These are phyloP conservation scores for Nannobrachium achirus DNA, from an alignment of 2,113 vertebrate species.

Conservation along the genomic window DNA sequence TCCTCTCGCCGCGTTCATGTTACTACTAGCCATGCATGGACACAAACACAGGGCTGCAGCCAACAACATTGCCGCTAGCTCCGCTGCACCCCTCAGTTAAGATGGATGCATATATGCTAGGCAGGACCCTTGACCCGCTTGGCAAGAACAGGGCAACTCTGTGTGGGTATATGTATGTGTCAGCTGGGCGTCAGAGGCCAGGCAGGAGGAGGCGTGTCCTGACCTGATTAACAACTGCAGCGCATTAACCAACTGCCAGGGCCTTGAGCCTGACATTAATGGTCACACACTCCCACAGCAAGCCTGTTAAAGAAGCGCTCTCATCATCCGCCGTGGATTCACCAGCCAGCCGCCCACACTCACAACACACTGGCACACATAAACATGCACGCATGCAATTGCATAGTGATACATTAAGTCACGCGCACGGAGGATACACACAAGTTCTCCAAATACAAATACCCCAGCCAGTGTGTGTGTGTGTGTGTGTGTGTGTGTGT, in stretches of 20 bases:
- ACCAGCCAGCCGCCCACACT: constrained; percentile 2
- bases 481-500: constrained; percentile 12
- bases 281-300: constrained; percentile 35
- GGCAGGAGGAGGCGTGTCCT: constrained; percentile 27
- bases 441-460: not conserved
- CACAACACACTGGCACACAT: not conserved
- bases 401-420: too few species aligned
- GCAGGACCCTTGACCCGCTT: constrained; percentile 50
- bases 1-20: constrained; percentile 32
- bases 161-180: constrained; percentile 27
- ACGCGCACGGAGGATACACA: not conserved
- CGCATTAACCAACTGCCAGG: constrained; percentile 45
- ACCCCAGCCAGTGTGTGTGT: constrained; percentile 18
- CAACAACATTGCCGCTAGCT: constrained; percentile 32
- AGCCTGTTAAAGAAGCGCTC: constrained; percentile 19
- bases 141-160: constrained; percentile 19
- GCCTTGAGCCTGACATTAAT: constrained; percentile 46
- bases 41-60: constrained; percentile 20
- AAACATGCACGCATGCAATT: not conserved
- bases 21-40: constrained; percentile 3
- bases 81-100: constrained; percentile 25
- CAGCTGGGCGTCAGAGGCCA: constrained; percentile 52
- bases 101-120: constrained; percentile 5
- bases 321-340: constrained; percentile 25
- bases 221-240: constrained; percentile 60